Conservation (phyloP, 2,797 vertebrate species). For the Austrolebias charrua region DNA sequence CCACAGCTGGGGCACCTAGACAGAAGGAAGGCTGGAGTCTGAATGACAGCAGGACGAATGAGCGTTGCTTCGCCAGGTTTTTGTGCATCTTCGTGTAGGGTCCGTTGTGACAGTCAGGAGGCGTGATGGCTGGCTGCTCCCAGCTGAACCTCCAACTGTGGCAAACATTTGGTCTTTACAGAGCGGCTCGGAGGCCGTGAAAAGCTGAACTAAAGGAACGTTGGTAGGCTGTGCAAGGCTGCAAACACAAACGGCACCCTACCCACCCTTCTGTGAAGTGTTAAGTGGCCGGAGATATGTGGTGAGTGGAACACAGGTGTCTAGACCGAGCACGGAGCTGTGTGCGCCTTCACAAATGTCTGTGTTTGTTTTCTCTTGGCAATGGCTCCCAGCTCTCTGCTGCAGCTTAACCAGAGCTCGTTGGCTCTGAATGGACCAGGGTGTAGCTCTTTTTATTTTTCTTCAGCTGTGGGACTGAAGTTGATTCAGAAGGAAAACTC, state of each 20-base stretch:
- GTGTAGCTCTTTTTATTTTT: conserved; percentile 9
- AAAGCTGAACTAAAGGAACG: conserved; percentile 48
- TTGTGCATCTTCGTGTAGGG: conserved; percentile 39
- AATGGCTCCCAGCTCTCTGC: conserved; percentile 59
- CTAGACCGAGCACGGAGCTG: conserved; percentile 33
- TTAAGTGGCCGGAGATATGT: conserved; percentile 72
- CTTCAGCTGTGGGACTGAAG: conserved; percentile 18
- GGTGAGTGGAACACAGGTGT: conserved; percentile 77
- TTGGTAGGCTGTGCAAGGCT: conserved; percentile 52
- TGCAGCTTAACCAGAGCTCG: conserved; percentile 51
- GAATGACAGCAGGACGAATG: conserved; percentile 68
- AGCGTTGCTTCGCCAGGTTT: conserved; percentile 57
- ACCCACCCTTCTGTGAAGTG: conserved; percentile 63
- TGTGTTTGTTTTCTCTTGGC: conserved; percentile 71
- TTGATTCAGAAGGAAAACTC: conserved; percentile 32
- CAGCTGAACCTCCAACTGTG: conserved; percentile 36
- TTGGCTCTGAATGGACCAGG: conserved; percentile 52
- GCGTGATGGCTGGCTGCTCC: conserved; percentile 52
- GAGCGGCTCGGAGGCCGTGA: conserved; percentile 39
- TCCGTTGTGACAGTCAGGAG: conserved; percentile 53
- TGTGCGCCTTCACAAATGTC: conserved; percentile 61
- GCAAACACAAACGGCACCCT: conserved; percentile 65
- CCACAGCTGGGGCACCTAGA: conserved; percentile 60
- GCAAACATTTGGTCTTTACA: conserved; percentile 38
- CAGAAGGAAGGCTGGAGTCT: conserved; percentile 39